Base-by-base conservation (phyloP, 2,797 vertebrate genomes). In the Girardinus metallicus region DNA sequence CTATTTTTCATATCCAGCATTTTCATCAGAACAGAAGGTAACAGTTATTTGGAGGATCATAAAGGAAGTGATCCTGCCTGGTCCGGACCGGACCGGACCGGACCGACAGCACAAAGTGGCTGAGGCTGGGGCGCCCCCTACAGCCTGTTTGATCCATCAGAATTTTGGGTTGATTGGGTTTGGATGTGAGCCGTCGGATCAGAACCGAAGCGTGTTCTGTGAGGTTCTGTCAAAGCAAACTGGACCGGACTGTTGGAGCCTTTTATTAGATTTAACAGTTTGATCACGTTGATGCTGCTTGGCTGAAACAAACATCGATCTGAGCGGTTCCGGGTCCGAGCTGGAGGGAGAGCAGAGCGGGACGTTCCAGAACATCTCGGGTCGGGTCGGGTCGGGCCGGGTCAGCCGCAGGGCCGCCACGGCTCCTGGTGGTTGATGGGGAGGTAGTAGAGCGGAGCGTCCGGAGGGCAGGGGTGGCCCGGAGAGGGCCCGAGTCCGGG, bases 401-500 rank as follows among this genome's bases (percentile, higher is more conserved):
- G 11, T 29, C 11, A 95, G 79, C 53, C 43, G 16, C 95, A 96
- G 51, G 95, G 95, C 8, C 66, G 49, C 71, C 46, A 55, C 0
- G 95, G 95, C 13, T 82, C 66, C 64, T 93, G 34, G 41, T 94
- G 84, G 87, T 94, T 83, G 8, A 96, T 94, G 81, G 95, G 95
- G 15, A 93, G 46, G 77, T 92, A 95, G 89, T 87, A 96, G 75
- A 96, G 76, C 0, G 92, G 89, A 31, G n/a, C 44, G 1, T 88
- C n/a, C 2, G 8, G 46, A 0, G 92, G 88, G 36, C 95, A 95
- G 49, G 92, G 93, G 21, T 95, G 95, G 1, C 91, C 91, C 0
- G 71, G 31, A 15, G 83, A 76, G 5, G 21, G 1, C 2, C 68
- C 0, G 1, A 16, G 0, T 0, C 3, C 12, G 0, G 55, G 64